Evolutionary conservation across 2,797 vertebrate genomes (phyloP).

Genomic region (Gorsachius magnificus): DNA sequence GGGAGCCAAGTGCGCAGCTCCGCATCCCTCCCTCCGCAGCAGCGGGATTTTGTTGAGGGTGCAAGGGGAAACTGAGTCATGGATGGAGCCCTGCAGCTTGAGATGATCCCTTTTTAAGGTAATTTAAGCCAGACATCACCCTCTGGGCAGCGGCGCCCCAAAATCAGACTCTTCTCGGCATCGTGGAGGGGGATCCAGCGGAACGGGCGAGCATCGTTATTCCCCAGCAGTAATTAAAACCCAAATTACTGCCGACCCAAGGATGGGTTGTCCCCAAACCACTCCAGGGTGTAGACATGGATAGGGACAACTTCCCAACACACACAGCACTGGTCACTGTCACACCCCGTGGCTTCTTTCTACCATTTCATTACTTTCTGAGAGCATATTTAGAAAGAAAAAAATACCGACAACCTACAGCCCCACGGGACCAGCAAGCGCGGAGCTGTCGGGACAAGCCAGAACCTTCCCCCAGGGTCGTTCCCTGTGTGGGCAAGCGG

Average conservation of each 20-base stretch:
- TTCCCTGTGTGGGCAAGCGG: background rate
- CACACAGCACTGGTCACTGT: accelerated
- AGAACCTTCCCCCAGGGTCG: background rate
- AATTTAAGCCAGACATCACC: background rate
- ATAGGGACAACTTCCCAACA: background rate
- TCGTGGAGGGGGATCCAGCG: background rate
- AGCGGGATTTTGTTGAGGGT: background rate
- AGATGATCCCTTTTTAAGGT: background rate
- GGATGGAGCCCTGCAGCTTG: background rate
- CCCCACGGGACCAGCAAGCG: background rate
- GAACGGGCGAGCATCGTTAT: background rate
- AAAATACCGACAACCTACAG: background rate
- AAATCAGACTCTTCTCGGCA: background rate
- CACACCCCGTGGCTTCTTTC: background rate
- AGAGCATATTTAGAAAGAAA: background rate
- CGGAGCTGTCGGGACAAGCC: background rate
- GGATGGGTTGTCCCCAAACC: background rate
- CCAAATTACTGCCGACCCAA: background rate
- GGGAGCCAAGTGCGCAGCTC: background rate
- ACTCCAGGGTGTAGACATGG: background rate
- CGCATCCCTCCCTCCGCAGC: accelerated
- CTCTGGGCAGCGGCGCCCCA: accelerated
- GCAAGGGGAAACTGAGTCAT: background rate
- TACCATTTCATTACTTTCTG: background rate
- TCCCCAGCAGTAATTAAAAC: background rate